phyloP scores from a whole-genome alignment of 2,888 invertebrate genomes.

The Polydrusus pterygomalis region DNA sequence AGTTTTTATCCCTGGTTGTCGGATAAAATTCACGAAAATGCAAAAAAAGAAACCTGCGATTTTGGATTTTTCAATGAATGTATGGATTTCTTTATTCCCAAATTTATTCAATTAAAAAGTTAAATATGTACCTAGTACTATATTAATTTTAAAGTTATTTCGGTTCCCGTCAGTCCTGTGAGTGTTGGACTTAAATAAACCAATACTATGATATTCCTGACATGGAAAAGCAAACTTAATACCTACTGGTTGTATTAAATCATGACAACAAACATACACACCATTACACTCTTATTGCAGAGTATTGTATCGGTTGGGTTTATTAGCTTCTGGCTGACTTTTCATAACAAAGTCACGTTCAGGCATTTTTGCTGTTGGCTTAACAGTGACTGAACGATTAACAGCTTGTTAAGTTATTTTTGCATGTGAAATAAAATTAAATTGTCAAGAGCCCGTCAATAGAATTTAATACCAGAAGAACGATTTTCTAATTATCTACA shows the following conservation, averaged over 20 bases:
- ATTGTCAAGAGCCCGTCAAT: not conserved
- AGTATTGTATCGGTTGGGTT: not conserved
- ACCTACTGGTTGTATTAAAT: conserved; percentile 4
- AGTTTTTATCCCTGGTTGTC: too few relatives aligned
- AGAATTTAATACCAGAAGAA: too few relatives aligned
- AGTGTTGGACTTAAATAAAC: not conserved
- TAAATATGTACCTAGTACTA: too few relatives aligned
- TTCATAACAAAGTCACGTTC: conserved; percentile 22
- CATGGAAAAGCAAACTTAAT: not conserved
- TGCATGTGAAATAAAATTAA: not conserved
- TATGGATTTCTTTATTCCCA: too few relatives aligned
- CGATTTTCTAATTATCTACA: too few relatives aligned
- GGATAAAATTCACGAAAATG: too few relatives aligned
- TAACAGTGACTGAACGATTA: not conserved
- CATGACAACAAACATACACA: conserved; percentile 25
- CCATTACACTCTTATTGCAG: conserved; percentile 1
- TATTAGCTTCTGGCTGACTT: conserved; percentile 1
- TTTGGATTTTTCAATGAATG: too few relatives aligned
- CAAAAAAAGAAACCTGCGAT: too few relatives aligned
- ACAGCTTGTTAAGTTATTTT: not conserved
- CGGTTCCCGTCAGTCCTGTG: not conserved
- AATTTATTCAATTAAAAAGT: too few relatives aligned
- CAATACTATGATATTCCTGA: not conserved
- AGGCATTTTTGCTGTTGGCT: not conserved
- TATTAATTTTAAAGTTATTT: not conserved